Evolutionary conservation across 2,797 vertebrate species (phyloP), one percentile per base, ranked within the genome.

Genomic region (Pseudochaenichthys georgianus): DNA sequence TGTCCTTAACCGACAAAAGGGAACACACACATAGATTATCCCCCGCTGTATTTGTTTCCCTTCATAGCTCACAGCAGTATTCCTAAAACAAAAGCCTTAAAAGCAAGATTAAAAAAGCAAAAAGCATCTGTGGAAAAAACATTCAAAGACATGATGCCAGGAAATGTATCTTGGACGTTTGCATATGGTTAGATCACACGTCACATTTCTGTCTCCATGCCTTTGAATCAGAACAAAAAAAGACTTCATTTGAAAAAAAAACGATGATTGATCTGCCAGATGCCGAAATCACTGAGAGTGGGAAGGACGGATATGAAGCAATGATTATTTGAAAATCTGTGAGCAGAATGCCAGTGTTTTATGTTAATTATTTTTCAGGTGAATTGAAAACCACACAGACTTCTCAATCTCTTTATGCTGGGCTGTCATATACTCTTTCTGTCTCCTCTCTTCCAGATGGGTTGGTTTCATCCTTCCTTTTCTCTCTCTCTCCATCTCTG

Each of bases 351-450:
- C 47, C 59, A 70, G 31, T 71, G 65, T 75, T 69, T 87, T 75
- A 87, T 90, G 78, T 82, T 88, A 87, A 89, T 92, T 82, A 70
- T 45, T 54, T 82, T 88, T 89, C 85, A 92, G 87, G 85, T 88
- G 83, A 89, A 89, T 76, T 78, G 75, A 81, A 85, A 90, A 74
- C 77, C 78, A 84, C 84, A 78, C 74, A 82, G 74, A 85, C 83
- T 68, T 84, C 80, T 78, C 84, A 85, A 90, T 92, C 86, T 88
- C 84, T 93, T 91, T 92, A 91, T 88, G 64, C 73, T 41, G 53
- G 63, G 57, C 79, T 90, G 87, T 88, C 89, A 89, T 89, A 87
- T 70, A 85, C 77, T 88, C 82, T 87, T 77, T 81, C 88, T 62
- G 80, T 88, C 82, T 84, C 80, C 81, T 78, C 80, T 89, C 87